These are phyloP conservation scores for Semnornis frantzii DNA, from an alignment of 2,113 vertebrate species.

Conservation along the genomic window DNA sequence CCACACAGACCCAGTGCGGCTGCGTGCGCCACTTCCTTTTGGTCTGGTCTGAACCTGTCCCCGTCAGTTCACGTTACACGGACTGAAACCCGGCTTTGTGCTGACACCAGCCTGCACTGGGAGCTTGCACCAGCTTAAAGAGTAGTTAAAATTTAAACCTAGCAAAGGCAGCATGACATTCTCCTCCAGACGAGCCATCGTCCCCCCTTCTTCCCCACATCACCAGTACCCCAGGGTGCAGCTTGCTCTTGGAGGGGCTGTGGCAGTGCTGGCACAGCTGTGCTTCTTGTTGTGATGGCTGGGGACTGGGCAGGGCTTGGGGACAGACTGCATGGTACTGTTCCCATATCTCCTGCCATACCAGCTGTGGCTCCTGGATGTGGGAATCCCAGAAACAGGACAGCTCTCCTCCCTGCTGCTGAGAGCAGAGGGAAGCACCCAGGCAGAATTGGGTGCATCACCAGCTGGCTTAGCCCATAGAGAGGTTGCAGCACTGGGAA, in stretches of 20 bases:
- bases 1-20: not conserved
- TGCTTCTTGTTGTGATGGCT: rapidly evolving
- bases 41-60: not conserved
- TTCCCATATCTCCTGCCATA: not conserved
- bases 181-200: not conserved
- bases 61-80: rapidly evolving
- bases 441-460: not conserved
- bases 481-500: not conserved
- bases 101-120: not conserved
- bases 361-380: rapidly evolving
- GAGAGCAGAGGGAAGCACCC: not conserved
- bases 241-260: not conserved
- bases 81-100: rapidly evolving
- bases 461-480: rapidly evolving
- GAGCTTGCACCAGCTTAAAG: not conserved
- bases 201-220: not conserved
- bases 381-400: not conserved
- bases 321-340: rapidly evolving
- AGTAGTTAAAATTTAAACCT: not conserved
- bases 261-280: rapidly evolving
- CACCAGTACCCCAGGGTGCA: not conserved
- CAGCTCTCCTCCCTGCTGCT: rapidly evolving
- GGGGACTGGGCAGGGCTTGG: not conserved
- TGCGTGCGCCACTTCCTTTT: rapidly evolving
- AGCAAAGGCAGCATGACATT: not conserved